Base-by-base conservation (phyloP, 2,113 vertebrate genomes). In the Phrynosoma blainvillii region DNA sequence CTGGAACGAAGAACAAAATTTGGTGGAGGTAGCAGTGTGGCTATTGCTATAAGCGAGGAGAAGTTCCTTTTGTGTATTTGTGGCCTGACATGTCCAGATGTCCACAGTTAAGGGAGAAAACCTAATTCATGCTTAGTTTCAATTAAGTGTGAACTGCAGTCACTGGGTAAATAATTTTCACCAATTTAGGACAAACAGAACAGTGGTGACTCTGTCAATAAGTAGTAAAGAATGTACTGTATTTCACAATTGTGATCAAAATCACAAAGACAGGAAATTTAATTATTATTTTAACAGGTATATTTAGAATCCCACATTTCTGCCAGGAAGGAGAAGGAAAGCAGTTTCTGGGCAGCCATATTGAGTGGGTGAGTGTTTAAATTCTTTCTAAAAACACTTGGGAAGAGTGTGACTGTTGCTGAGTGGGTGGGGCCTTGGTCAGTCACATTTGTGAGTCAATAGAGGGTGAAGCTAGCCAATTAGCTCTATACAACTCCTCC, bases 1-100 rank as follows among this genome's bases (percentile, higher is more conserved):
- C 99, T 99, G 96, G 11, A 96, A 95, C 74, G 90, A 75, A 89
- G 90, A 85, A 80, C 78, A 89, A 75, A 11, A 40, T 14, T 56
- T 73, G 66, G 47, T 36, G 54, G n/a, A 68, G n/a, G 10, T 4
- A 40, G 36, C 30, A 84, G 42, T 4, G 27, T 23, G 18, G 30
- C 68, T 59, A 36, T 81, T n/a, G 8, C 20, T 16, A 62, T 80
- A 36, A 52, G 42, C 30, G 75, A 77, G 13, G 27, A 23, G 40
- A 87, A 65, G 2, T 8, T 27, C 70, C 25, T 65, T 87, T 81
- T 42, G 21, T 6, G 1, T 12, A 59, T 42, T 59, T 23, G 27
- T 23, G 36, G 68, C 52, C 42, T 82, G 36, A 82, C 18, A 21
- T 62, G 52, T 59, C 9, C 68, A 71, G 47, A 54, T 71, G 36